Evolutionary conservation across 1,140 invertebrate species (phyloP).

Genomic region (Drosophila serrata): DNA sequence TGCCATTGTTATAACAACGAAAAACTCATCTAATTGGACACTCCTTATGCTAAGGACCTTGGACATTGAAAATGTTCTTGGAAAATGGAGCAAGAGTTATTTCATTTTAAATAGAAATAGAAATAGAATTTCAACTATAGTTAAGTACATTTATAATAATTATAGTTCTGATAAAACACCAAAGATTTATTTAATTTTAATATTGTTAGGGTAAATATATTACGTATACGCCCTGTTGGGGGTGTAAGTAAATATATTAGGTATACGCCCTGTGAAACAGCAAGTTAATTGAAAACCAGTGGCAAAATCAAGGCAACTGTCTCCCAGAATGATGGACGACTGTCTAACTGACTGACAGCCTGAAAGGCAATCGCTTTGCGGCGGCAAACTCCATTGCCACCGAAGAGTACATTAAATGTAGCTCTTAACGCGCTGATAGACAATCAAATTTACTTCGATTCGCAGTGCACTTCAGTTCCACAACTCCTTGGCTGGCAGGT

Average conservation of each 20-base stretch:
- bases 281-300: slow-evolving; percentile 53
- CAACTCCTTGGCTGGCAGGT: slow-evolving; percentile 33
- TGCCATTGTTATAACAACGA: slow-evolving; percentile 15
- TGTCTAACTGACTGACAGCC: slow-evolving; percentile 23
- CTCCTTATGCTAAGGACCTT: neutral
- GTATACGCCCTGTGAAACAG: slow-evolving; percentile 9
- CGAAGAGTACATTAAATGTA: slow-evolving; percentile 57
- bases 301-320: slow-evolving; percentile 40
- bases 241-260: slow-evolving; percentile 1
- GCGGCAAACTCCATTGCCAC: slow-evolving; percentile 26
- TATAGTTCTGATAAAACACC: neutral
- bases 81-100: neutral
- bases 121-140: neutral
- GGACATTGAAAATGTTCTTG: neutral
- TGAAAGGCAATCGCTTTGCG: slow-evolving; percentile 29
- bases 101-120: neutral
- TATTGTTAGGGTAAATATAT: neutral
- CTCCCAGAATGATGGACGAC: slow-evolving; percentile 32
- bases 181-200: neutral
- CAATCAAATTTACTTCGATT: slow-evolving; percentile 69
- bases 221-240: slow-evolving; percentile 4
- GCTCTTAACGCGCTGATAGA: slow-evolving; percentile 60
- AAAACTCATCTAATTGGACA: slow-evolving; percentile 34
- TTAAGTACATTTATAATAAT: slow-evolving; percentile 3
- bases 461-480: slow-evolving; percentile 31